Conservation (phyloP, 2,888 invertebrate species). For the Vesta saturnalis region DNA sequence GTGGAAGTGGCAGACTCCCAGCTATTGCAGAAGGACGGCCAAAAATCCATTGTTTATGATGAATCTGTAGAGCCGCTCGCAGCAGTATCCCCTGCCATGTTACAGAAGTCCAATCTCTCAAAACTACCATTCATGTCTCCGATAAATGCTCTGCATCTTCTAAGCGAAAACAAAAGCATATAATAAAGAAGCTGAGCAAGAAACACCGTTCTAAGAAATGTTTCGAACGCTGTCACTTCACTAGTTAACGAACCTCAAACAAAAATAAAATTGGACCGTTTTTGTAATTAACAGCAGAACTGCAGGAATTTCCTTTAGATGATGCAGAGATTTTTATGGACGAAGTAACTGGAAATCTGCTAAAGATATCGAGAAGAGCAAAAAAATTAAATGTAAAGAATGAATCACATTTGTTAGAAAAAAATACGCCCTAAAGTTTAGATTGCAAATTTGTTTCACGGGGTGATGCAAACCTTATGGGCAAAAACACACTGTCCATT, state of each 20-base stretch:
- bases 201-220: not conserved
- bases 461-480: too few relatives aligned
- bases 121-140: not conserved
- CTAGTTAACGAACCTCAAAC: not conserved
- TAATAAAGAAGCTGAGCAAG: not conserved
- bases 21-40: not conserved
- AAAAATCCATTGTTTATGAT: not conserved
- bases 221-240: slow-evolving; percentile 1
- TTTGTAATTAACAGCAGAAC: not conserved
- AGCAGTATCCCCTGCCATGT: slow-evolving; percentile 1
- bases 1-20: not conserved
- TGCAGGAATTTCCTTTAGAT: not conserved
- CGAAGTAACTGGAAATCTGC: not conserved
- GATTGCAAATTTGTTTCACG: too few relatives aligned
- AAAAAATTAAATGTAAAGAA: too few relatives aligned
- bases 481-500: too few relatives aligned
- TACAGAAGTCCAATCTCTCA: not conserved
- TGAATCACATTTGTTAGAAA: too few relatives aligned
- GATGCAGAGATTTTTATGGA: slow-evolving; percentile 1
- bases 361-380: too few relatives aligned
- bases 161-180: not conserved
- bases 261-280: not conserved
- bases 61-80: not conserved
- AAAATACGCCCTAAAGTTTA: too few relatives aligned
- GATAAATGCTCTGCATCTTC: slow-evolving; percentile 1